Conservation (phyloP, 2,888 invertebrate genomes). For the Brenthis ino region DNA sequence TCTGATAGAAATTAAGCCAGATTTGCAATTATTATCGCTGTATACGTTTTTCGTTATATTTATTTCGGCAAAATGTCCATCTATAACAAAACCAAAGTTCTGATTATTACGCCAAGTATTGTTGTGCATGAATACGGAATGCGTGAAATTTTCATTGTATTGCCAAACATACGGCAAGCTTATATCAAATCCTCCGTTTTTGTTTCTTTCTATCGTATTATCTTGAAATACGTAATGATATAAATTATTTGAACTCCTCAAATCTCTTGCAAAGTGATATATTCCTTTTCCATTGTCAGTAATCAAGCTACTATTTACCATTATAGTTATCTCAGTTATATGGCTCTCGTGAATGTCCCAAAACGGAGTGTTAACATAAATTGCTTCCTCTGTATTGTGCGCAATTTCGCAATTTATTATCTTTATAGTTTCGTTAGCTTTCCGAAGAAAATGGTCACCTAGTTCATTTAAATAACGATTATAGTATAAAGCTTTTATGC, state of each 20-base stretch:
- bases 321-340: conserved; percentile 94
- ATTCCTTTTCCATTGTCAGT: conserved; percentile 94
- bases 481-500: conserved; percentile 92
- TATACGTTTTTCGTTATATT: conserved; percentile 94
- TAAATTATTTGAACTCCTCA: conserved; percentile 97
- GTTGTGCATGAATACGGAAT: conserved; percentile 93
- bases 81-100: conserved; percentile 91
- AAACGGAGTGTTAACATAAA: conserved; percentile 91
- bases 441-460: conserved; percentile 92
- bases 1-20: conserved; percentile 88
- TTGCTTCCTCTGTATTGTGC: conserved; percentile 90
- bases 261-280: conserved; percentile 94
- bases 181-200: conserved; percentile 92
- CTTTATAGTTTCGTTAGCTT: conserved; percentile 93
- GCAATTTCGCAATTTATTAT: conserved; percentile 91
- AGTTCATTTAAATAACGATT: conserved; percentile 93
- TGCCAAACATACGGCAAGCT: conserved; percentile 97
- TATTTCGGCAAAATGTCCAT: conserved; percentile 95
- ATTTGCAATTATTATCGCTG: conserved; percentile 91
- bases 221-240: conserved; percentile 97
- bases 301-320: conserved; percentile 92
- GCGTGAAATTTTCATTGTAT: conserved; percentile 96
- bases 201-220: conserved; percentile 92
- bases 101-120: conserved; percentile 94
- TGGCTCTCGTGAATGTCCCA: conserved; percentile 94